Evolutionary conservation across 2,113 vertebrate genomes (phyloP), one percentile per base, ranked within the genome.

Genomic region (Colistium nudipinnis): DNA sequence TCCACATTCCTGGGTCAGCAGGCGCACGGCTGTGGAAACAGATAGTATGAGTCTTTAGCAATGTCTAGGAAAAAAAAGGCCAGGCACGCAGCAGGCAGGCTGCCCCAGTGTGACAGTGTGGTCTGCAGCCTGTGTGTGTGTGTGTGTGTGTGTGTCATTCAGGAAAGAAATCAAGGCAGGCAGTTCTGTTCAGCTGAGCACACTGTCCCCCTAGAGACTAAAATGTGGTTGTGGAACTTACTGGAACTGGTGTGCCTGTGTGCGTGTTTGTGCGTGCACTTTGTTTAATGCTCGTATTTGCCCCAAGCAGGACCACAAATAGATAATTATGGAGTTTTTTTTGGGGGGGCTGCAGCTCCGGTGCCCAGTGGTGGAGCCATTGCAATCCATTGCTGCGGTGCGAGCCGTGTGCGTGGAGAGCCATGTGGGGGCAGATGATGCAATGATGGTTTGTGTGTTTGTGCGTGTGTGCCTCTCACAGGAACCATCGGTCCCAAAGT

Each of bases 1-100:
- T 65, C 71, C 74, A 19, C 89, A 90, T 87, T 87, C 83, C 79
- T 80, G 78, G 83, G 79, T 88, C 80, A 85, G 86, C 87, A 85
- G 80, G 62, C 86, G 61, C 70, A 80, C 70, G 74, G 77, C 82
- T 87, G 78, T 87, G 82, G 87, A 88, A 91, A 91, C 77, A 85
- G 88, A 89, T 78, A 87, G 80, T 71, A 64, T 62, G 48, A 88
- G 78, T 75, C 81, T 89, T 83, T 80, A 88, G 83, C 84, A 87
- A 83, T 39, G 86, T 88, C 76, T 44, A 66, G 80, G 78, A 81
- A 31, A 31, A 78, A 82, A 87, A 83, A 83, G 70, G 66, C 76
- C 44, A 39, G 53, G 72, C 64, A 51, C 64, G 10, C 74, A 87
- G 80, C 71, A 68, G 47, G 68, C 52, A 52, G 67, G 65, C 78